phyloP scores from a whole-genome alignment of 2,888 invertebrate genomes.

The Eretmocerus hayati region DNA sequence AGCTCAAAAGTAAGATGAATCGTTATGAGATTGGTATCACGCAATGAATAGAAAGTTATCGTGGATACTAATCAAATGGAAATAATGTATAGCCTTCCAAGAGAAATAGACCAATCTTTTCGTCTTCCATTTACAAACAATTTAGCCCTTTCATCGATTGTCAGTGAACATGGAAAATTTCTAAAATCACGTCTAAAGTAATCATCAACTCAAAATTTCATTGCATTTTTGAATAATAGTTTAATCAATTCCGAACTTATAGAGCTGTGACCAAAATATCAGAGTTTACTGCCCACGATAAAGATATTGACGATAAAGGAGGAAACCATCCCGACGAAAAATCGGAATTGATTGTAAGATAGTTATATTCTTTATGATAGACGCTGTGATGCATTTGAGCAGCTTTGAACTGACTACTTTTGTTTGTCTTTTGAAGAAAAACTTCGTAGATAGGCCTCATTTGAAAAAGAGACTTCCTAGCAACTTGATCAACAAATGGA shows the following conservation, averaged over 20 bases:
- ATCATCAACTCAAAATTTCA: no score
- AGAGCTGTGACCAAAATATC: conserved; percentile 40
- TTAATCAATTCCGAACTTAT: conserved; percentile 14
- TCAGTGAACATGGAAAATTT: no score
- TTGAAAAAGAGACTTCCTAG: conserved; percentile 28
- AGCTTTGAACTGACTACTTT: not conserved
- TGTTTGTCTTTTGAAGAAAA: not conserved
- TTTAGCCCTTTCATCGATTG: no score
- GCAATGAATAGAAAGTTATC: no score
- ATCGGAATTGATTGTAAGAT: conserved; percentile 25
- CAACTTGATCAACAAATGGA: conserved; percentile 32
- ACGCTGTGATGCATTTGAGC: not conserved
- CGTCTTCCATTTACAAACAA: not conserved
- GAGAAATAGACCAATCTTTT: no score
- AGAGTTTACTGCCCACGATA: conserved; percentile 30
- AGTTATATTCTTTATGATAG: not conserved
- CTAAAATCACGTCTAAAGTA: not conserved
- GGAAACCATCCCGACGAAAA: conserved; percentile 19
- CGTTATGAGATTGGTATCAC: no score
- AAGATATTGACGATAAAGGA: conserved; percentile 28
- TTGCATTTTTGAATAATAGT: not conserved
- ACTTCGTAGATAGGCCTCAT: conserved; percentile 21
- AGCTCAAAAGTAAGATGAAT: conserved; percentile 46
- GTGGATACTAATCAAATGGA: no score
- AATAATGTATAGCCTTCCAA: no score